Conservation (phyloP, 1,140 invertebrate species). For the Leptopilina clavipes region DNA sequence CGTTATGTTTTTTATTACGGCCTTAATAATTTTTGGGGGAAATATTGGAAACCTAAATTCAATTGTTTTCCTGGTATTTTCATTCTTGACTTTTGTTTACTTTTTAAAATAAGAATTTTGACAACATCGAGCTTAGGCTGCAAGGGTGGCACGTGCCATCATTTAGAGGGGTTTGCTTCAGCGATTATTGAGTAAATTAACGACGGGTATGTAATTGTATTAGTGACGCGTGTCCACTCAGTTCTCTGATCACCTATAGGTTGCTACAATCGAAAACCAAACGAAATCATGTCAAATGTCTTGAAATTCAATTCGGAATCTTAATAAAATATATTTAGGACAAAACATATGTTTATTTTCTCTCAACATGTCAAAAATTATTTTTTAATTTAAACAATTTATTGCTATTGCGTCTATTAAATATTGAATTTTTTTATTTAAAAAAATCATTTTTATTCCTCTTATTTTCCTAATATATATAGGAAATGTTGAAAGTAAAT, state of each 20-base stretch:
- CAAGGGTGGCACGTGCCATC: conserved; percentile 62
- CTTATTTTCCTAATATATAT: neutral
- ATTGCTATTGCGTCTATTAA: too few species aligned
- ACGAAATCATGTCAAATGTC: neutral
- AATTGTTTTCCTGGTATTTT: neutral
- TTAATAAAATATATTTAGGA: too few species aligned
- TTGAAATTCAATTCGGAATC: neutral
- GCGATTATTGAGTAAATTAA: conserved; percentile 73
- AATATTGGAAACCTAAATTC: too few species aligned
- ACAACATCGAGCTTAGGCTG: neutral
- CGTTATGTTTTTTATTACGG: too few species aligned
- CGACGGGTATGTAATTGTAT: conserved; percentile 66
- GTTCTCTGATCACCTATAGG: neutral
- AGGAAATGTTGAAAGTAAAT: neutral
- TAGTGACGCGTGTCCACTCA: conserved; percentile 55
- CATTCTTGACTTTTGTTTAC: too few species aligned
- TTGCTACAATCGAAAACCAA: neutral
- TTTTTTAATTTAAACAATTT: too few species aligned
- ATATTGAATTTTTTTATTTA: too few species aligned
- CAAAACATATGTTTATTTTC: too few species aligned
- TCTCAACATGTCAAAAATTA: too few species aligned
- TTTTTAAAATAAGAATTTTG: conserved; percentile 24
- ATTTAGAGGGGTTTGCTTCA: conserved; percentile 66
- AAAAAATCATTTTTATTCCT: neutral
- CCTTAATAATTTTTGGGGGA: too few species aligned